phyloP scores from a whole-genome alignment of 2,113 vertebrate species.

The Alosa alosa region DNA sequence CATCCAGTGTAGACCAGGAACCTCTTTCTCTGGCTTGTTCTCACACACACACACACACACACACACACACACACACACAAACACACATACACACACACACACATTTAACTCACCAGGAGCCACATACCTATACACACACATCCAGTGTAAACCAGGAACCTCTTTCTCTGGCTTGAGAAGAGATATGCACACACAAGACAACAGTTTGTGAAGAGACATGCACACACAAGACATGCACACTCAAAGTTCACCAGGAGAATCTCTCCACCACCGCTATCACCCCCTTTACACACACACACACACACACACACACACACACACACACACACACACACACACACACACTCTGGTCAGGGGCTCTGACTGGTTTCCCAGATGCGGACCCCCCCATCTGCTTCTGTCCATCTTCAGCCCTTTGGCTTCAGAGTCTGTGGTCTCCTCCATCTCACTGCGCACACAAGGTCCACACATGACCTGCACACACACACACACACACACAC shows the following conservation, averaged over 20 bases:
- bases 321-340: neutral
- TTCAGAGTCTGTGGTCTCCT: slow-evolving; percentile 19
- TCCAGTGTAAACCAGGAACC: neutral
- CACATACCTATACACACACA: neutral
- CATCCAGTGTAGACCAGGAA: neutral
- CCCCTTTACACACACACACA: too few relatives aligned
- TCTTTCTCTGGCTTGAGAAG: neutral
- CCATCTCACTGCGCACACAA: neutral
- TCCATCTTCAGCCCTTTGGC: slow-evolving; percentile 40
- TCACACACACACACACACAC: neutral
- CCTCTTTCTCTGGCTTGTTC: neutral
- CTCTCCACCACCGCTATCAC: too few relatives aligned
- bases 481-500: neutral
- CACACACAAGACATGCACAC: neutral
- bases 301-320: too few relatives aligned
- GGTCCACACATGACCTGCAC: slow-evolving; percentile 9
- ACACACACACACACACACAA: neutral
- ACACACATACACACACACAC: neutral
- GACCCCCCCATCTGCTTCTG: slow-evolving; percentile 47
- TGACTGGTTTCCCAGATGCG: slow-evolving; percentile 57
- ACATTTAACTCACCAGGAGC: neutral
- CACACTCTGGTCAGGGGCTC: slow-evolving; percentile 31
- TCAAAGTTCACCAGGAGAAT: neutral
- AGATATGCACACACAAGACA: neutral
- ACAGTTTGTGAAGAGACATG: neutral